These are phyloP conservation scores for Gallinago stenura DNA, from an alignment of 2,797 vertebrate genomes.

Conservation along the genomic window DNA sequence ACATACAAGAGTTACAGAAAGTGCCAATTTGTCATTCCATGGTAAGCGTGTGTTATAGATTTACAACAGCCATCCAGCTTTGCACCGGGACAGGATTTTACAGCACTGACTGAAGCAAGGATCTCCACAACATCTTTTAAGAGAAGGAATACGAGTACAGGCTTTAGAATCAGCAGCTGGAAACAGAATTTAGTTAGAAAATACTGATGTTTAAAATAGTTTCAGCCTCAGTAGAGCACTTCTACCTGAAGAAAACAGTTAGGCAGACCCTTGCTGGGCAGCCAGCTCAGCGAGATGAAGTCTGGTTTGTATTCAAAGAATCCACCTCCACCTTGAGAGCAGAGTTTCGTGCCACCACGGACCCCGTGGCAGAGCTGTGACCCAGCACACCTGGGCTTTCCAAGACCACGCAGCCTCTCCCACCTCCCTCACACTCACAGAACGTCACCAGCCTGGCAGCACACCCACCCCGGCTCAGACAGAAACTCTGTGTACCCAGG, in stretches of 20 bases:
- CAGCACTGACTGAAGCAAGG: not conserved
- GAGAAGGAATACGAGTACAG: not conserved
- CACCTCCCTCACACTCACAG: not conserved
- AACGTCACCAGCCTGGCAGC: not conserved
- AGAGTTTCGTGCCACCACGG: not conserved
- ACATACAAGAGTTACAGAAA: not conserved
- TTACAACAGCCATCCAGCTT: not conserved
- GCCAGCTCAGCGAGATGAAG: not conserved
- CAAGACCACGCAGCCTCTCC: not conserved
- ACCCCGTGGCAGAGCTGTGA: not conserved
- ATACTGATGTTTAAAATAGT: not conserved
- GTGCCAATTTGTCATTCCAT: not conserved
- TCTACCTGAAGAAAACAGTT: not conserved
- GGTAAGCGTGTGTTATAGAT: fast-evolving
- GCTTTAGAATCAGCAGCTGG: not conserved
- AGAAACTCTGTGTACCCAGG: conserved; percentile 42
- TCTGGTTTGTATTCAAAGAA: not conserved
- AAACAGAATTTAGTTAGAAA: not conserved
- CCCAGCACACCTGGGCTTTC: not conserved
- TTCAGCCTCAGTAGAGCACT: not conserved
- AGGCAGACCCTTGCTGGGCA: not conserved
- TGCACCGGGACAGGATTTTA: not conserved
- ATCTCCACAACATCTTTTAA: not conserved
- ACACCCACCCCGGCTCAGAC: not conserved
- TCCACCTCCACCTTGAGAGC: not conserved